These are phyloP conservation scores for Drosophila aff. DNA, from an alignment of 1,140 invertebrate genomes.

Conservation along the genomic window DNA sequence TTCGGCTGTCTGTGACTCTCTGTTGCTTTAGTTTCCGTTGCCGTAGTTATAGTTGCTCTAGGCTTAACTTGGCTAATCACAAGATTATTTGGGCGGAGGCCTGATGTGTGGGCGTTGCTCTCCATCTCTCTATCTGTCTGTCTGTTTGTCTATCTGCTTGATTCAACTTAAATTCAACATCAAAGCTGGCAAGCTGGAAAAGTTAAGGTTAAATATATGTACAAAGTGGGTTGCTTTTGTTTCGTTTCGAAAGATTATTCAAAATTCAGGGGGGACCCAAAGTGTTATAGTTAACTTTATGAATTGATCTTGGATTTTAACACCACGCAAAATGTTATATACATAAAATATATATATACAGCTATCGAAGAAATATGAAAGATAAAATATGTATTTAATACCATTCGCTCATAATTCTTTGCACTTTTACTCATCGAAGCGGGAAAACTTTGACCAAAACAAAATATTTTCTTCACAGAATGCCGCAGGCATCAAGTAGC, in stretches of 20 bases:
- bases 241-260: constrained; percentile 26
- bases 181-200: constrained; percentile 42
- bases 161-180: constrained; percentile 37
- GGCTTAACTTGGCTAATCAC: constrained; percentile 44
- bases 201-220: constrained; percentile 23
- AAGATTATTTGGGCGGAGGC: constrained; percentile 18
- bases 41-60: constrained; percentile 11
- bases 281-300: constrained; percentile 1
- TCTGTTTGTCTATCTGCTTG: constrained; percentile 25
- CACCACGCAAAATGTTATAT: background rate
- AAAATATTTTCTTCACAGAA: constrained; percentile 12
- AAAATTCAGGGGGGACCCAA: constrained; percentile 4
- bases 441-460: constrained; percentile 4
- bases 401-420: background rate
- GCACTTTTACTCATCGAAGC: constrained; percentile 10
- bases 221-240: constrained; percentile 18
- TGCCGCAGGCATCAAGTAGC: background rate
- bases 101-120: background rate
- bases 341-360: too few relatives aligned
- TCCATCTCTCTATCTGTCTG: background rate
- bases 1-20: background rate
- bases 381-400: background rate
- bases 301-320: background rate
- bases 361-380: background rate
- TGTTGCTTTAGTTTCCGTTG: constrained; percentile 14